Percentiles rank a stretch among this genome's conserved stretches.
Evolutionary conservation across 2,888 invertebrate species (phyloP).

Genomic region (Lasius platythorax): DNA sequence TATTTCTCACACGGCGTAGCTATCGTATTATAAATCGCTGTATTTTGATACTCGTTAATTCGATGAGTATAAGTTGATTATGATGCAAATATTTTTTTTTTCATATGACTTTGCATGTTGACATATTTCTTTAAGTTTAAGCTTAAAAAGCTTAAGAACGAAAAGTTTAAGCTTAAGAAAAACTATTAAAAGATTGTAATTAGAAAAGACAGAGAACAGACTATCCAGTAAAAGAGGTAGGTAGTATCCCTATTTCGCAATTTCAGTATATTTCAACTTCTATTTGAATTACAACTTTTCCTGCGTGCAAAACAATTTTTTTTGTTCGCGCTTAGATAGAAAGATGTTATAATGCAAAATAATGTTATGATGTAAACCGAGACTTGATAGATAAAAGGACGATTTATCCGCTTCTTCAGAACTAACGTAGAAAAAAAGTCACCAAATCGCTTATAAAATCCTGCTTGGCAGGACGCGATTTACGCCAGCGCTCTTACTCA

Average conservation of each 20-base stretch:
- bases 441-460: constrained; percentile 59
- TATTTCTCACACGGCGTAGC: constrained; percentile 41
- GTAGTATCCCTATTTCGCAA: background rate
- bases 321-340: background rate
- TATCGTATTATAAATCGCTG: constrained; percentile 44
- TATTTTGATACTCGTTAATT: constrained; percentile 37
- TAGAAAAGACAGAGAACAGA: background rate
- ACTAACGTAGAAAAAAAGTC: constrained; percentile 25
- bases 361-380: background rate
- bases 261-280: background rate
- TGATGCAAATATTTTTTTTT: background rate
- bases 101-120: background rate
- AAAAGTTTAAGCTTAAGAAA: background rate
- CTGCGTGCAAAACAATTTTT: background rate
- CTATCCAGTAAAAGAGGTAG: background rate
- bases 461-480: constrained; percentile 60
- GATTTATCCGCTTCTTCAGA: background rate
- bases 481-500: constrained; percentile 53
- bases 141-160: background rate
- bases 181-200: background rate
- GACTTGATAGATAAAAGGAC: constrained; percentile 21
- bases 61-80: constrained; percentile 15
- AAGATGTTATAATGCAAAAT: background rate
- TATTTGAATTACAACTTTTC: background rate
- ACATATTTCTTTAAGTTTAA: background rate